phyloP scores from a whole-genome alignment of 35 echinoderm and acorn worm genomes.

The Heliocidaris erythrogramma region DNA sequence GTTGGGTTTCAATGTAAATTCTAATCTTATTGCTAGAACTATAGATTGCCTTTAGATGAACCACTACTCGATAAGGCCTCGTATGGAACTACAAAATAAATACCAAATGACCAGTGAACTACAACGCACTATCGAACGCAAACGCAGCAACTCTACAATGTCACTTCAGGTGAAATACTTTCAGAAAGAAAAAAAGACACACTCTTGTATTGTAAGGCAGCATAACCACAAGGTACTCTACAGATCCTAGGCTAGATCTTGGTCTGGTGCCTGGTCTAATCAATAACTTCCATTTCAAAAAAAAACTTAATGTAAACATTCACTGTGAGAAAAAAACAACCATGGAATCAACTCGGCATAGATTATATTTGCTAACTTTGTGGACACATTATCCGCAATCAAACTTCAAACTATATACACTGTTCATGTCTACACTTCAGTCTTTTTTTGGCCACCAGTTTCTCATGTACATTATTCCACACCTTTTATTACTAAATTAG shows the following conservation, averaged over 20 bases:
- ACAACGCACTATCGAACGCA: not conserved
- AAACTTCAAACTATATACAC: slow-evolving; percentile 11
- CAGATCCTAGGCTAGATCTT: not conserved
- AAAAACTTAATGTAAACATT: not conserved
- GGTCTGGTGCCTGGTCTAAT: not conserved
- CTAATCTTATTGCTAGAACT: not conserved
- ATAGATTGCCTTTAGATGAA: not conserved
- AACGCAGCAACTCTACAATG: slow-evolving; percentile 10
- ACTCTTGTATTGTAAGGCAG: slow-evolving; percentile 9
- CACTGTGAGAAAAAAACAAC: not conserved
- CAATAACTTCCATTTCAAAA: too few relatives aligned
- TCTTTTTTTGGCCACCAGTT: not conserved
- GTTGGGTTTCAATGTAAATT: not conserved
- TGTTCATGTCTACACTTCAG: not conserved
- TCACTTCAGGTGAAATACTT: slow-evolving; percentile 11
- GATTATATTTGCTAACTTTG: not conserved
- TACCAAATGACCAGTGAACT: not conserved
- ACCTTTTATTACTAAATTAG: not conserved
- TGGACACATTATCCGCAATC: not conserved
- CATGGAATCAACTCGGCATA: not conserved
- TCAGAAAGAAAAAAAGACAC: slow-evolving; percentile 4
- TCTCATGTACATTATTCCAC: not conserved
- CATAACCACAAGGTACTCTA: slow-evolving; percentile 16
- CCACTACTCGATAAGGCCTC: not conserved
- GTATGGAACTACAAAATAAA: slow-evolving; percentile 2